A percentile compares a stretch with the other conserved stretches of the same genome.
These are phyloP conservation scores for Baccha elongata DNA, from an alignment of 2,888 invertebrate genomes.

Conservation along the genomic window DNA sequence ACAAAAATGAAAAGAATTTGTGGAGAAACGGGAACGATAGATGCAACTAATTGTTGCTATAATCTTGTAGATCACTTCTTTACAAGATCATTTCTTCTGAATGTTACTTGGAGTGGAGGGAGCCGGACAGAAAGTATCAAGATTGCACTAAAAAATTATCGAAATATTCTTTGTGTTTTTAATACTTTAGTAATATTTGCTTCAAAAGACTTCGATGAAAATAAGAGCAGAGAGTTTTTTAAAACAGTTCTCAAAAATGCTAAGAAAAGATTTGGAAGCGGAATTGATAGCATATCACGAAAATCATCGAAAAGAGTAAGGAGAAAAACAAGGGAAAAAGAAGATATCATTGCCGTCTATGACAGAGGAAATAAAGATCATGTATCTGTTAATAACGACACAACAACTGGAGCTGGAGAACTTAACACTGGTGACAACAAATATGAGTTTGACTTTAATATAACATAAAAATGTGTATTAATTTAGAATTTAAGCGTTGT, in stretches of 20 bases:
- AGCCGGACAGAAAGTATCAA: neutral
- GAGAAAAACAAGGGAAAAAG: too few species aligned
- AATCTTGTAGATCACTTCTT: neutral
- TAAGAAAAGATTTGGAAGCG: neutral
- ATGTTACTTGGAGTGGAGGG: slow-evolving; percentile 1
- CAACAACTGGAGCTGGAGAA: too few species aligned
- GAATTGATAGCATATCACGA: neutral
- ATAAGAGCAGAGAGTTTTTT: slow-evolving; percentile 1
- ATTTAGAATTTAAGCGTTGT: too few species aligned
- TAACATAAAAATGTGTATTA: too few species aligned
- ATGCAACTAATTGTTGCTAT: neutral
- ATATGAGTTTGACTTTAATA: too few species aligned
- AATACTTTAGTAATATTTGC: neutral
- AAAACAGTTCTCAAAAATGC: neutral
- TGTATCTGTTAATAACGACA: too few species aligned
- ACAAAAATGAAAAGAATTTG: slow-evolving; percentile 8
- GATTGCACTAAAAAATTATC: neutral
- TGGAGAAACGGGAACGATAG: neutral
- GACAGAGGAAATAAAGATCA: too few species aligned
- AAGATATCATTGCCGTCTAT: too few species aligned
- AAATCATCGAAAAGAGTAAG: too few species aligned
- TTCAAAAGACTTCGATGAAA: neutral
- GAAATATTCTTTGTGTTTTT: neutral
- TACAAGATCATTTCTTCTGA: neutral
- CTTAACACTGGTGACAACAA: too few species aligned